Evolutionary conservation across 2,113 vertebrate species (phyloP), one percentile per base, ranked within the genome.

Genomic region (Boleophthalmus pectinirostris): DNA sequence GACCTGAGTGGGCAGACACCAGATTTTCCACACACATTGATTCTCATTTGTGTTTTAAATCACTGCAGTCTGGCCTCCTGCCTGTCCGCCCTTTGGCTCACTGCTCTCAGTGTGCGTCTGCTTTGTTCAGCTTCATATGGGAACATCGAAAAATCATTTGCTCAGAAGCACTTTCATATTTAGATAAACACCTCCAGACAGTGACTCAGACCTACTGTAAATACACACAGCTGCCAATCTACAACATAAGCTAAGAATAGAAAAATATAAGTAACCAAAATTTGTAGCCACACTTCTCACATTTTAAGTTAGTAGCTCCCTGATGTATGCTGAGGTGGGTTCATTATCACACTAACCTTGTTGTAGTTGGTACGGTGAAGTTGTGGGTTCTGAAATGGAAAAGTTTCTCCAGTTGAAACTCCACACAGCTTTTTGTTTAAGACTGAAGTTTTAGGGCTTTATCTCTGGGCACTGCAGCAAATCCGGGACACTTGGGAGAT

Each of bases 1-100:
- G 77, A 77, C 72, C 38, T 58, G 74, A 46, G 83, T 85, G 78
- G 76, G 82, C 78, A 70, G 70, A 70, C 56, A 67, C 58, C 57
- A 60, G 24, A 16, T 57, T 76, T 4, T 51, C 49, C 64, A 57
- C 24, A 57, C 24, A 58, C 54, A 84, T 82, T 47, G 69, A 77
- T 72, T 67, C 56, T 68, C 53, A 70, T 80, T 75, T 69, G 69
- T 72, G 77, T 72, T 75, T 75, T 21, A 74, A 66, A 73, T 72
- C 69, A 15, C 80, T 66, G 33, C 72, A 35, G 45, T 10, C 21
- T 24, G 56, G 9, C 72, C 35, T n/a, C 60, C 72, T 58, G 33
- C 53, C 68, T 75, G 68, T 74, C 54, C 65, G 61, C 68, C 57
- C 73, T 72, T 23, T 70, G 66, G 18, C 18, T 74, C 53, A 70